Evolutionary conservation across 2,888 invertebrate genomes (phyloP), one percentile per base, ranked within the genome.

Genomic region (Allacma fusca): DNA sequence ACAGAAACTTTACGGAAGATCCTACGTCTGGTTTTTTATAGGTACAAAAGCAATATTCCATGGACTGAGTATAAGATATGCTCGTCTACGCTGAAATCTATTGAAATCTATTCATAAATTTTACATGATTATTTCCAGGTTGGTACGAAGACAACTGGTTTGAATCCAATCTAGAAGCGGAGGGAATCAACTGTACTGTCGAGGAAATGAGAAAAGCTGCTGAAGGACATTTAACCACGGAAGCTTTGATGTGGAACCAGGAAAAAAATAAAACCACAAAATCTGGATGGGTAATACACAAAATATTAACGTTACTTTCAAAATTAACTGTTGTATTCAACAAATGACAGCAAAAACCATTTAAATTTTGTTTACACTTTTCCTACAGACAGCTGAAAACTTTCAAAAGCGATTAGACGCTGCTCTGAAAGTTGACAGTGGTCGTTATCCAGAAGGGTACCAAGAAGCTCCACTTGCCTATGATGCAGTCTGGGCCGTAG

Each of bases 121-220:
- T n/a, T n/a, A n/a, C n/a, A n/a, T n/a, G 12, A 43, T 29, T 28
- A 28, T 34, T 34, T 4, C 9, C 85, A 94, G 94, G 95, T 78
- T 98, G 97, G 97, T 99, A 99, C 87, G 97, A 98, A 86, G 97
- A 99, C 87, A 97, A 98, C 86, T 99, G 99, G 99, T 99, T 95
- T 87, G 94, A 95, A 86, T 92, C 93, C 9, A 93, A 94, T 86
- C 88, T 95, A 81, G 92, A 93, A 83, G 91, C 92, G 78, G 95
- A 96, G 86, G 92, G 93, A 71, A 93, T 98, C 80, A 93, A 95
- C 81, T 99, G 99, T 86, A 96, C 96, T 0, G 91, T 91, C 78
- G 95, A 96, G 83, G 92, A 99, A 88, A 97, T 99, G 96, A 89
- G 93, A 65, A 91, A 91, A 84, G 98, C 98, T 0, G 96, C 98